Conservation (phyloP, 2,888 invertebrate genomes). For the Volucella inflata region DNA sequence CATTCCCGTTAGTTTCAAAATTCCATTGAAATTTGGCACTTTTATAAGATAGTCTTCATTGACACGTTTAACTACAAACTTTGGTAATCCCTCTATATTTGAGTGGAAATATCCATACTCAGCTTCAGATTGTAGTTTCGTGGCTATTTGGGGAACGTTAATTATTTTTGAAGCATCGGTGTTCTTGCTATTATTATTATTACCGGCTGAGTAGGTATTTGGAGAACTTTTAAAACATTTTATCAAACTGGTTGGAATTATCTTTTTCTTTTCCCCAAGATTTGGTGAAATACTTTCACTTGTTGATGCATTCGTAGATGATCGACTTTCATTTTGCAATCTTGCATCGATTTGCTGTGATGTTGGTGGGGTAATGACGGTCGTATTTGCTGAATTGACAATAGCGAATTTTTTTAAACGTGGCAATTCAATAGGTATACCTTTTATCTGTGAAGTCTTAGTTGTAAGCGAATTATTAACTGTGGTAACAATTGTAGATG, state of each 20-base stretch:
- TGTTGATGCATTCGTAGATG: not conserved
- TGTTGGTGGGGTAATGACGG: slow-evolving; percentile 49
- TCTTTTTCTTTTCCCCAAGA: not conserved
- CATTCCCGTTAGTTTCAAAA: slow-evolving; percentile 76
- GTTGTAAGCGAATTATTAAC: not conserved
- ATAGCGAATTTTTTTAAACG: slow-evolving; percentile 56
- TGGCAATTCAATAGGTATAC: slow-evolving; percentile 62
- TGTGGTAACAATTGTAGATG: slow-evolving; percentile 13
- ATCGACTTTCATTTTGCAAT: not conserved
- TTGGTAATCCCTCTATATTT: slow-evolving; percentile 76
- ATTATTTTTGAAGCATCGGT: not conserved
- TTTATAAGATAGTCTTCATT: slow-evolving; percentile 78
- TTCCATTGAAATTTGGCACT: slow-evolving; percentile 78
- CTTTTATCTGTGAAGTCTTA: slow-evolving; percentile 26
- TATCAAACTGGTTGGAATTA: not conserved
- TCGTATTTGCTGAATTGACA: slow-evolving; percentile 41
- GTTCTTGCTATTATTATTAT: not conserved
- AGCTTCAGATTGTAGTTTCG: not conserved
- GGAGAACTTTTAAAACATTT: not conserved
- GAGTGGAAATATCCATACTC: slow-evolving; percentile 78
- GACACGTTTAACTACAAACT: slow-evolving; percentile 78
- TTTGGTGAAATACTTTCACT: not conserved
- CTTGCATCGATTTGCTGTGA: not conserved
- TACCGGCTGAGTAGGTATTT: not conserved
- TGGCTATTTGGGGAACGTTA: too few species aligned